These are phyloP conservation scores for Cistogaster globosa DNA, from an alignment of 2,888 invertebrate genomes.

Conservation along the genomic window DNA sequence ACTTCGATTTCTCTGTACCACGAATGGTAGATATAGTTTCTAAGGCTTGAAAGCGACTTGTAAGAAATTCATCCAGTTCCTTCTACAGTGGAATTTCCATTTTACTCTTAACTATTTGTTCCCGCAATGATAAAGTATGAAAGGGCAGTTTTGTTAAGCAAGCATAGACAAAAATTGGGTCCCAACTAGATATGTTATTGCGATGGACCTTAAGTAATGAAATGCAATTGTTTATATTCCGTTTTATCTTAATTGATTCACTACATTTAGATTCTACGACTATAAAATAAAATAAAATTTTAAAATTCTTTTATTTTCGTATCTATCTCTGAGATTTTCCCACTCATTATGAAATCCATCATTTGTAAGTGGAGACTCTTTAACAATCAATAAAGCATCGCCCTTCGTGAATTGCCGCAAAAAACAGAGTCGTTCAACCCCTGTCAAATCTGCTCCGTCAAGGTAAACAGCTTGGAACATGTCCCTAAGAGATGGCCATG, in stretches of 20 bases:
- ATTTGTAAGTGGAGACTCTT: conserved; percentile 14
- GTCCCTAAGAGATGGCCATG: neutral
- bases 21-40: conserved; percentile 23
- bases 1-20: neutral
- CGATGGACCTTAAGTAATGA: conserved; percentile 30
- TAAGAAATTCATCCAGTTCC: conserved; percentile 39
- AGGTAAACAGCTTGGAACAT: neutral
- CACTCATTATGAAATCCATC: conserved; percentile 19
- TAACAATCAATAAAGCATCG: conserved; percentile 3
- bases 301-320: conserved; percentile 37
- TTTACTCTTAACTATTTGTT: neutral
- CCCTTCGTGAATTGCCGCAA: neutral
- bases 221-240: conserved; percentile 54
- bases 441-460: neutral
- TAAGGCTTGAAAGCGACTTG: conserved; percentile 40
- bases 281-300: conserved; percentile 34
- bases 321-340: conserved; percentile 5
- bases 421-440: neutral
- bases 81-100: neutral
- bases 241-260: conserved; percentile 39
- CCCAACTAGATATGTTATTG: conserved; percentile 35
- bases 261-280: conserved; percentile 24
- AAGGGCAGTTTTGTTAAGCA: neutral
- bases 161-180: conserved; percentile 33
- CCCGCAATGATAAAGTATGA: neutral